Evolutionary conservation across 2,797 vertebrate genomes (phyloP).

Genomic region (Periophthalmus magnuspinnatus): DNA sequence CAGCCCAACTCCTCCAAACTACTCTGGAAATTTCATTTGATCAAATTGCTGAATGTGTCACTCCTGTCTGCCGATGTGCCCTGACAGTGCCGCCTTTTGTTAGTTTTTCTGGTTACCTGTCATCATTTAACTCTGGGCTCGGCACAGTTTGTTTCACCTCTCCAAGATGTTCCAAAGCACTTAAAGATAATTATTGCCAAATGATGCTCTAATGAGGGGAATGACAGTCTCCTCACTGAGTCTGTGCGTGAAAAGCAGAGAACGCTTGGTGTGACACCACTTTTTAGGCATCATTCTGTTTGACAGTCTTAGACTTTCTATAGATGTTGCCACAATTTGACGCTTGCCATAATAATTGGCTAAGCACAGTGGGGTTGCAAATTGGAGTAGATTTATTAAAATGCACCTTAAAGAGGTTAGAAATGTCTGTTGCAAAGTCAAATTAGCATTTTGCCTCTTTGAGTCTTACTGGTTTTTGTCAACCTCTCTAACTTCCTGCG

Average conservation of each 20-base stretch:
- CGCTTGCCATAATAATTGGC: constrained; percentile 75
- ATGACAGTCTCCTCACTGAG: constrained; percentile 60
- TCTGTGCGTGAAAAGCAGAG: constrained; percentile 44
- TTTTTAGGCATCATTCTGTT: constrained; percentile 63
- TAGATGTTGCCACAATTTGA: constrained; percentile 68
- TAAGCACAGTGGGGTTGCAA: constrained; percentile 72
- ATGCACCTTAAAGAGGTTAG: constrained; percentile 78
- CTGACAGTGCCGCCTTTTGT: constrained; percentile 57
- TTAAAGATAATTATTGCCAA: constrained; percentile 80
- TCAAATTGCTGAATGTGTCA: constrained; percentile 51
- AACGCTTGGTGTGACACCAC: constrained; percentile 50
- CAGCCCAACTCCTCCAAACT: constrained; percentile 33
- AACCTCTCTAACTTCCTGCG: constrained; percentile 77
- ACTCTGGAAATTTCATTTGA: constrained; percentile 43
- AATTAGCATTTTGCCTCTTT: constrained; percentile 79
- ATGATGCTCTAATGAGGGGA: constrained; percentile 70
- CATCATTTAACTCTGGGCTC: constrained; percentile 56
- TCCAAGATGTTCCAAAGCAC: constrained; percentile 71
- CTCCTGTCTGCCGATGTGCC: constrained; percentile 32
- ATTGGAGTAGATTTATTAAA: constrained; percentile 80
- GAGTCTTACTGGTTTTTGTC: constrained; percentile 68
- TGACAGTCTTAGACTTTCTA: constrained; percentile 71
- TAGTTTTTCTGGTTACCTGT: constrained; percentile 50
- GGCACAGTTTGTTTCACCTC: constrained; percentile 67
- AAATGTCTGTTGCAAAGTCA: constrained; percentile 77